Evolutionary conservation across 1,140 invertebrate genomes (phyloP).

Genomic region (Agrypnia vestita): DNA sequence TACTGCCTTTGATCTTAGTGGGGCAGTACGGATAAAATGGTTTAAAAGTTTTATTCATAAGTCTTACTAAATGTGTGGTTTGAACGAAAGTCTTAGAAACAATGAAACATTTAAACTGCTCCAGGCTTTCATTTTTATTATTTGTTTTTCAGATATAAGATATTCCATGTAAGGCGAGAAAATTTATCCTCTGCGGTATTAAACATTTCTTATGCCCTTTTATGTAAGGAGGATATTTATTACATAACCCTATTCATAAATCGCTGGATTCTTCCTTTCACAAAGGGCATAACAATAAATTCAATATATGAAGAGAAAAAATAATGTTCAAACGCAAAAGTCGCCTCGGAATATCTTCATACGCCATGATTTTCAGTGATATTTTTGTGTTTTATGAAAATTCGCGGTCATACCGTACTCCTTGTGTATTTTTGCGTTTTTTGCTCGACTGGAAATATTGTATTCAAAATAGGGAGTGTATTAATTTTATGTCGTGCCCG

Average conservation of each 20-base stretch:
- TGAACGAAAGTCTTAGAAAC: background rate
- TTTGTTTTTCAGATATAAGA: conserved; percentile 3
- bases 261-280: conserved; percentile 21
- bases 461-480: too few relatives aligned
- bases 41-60: background rate
- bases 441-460: too few relatives aligned
- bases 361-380: background rate
- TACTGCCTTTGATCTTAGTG: too few relatives aligned
- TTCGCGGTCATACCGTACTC: too few relatives aligned
- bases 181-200: conserved; percentile 12
- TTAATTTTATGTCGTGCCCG: too few relatives aligned
- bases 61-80: background rate
- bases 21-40: too few relatives aligned
- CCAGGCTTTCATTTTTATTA: background rate
- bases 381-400: too few relatives aligned
- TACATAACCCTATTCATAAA: conserved; percentile 27
- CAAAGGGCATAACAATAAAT: conserved; percentile 32
- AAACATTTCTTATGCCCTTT: conserved; percentile 30
- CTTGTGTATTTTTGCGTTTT: too few relatives aligned
- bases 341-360: background rate
- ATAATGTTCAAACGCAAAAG: background rate
- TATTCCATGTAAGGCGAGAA: background rate
- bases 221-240: background rate
- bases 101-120: conserved; percentile 1
- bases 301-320: conserved; percentile 11